Base-by-base conservation (phyloP, 1,140 invertebrate genomes). In the Zaprionus gabonicus region DNA sequence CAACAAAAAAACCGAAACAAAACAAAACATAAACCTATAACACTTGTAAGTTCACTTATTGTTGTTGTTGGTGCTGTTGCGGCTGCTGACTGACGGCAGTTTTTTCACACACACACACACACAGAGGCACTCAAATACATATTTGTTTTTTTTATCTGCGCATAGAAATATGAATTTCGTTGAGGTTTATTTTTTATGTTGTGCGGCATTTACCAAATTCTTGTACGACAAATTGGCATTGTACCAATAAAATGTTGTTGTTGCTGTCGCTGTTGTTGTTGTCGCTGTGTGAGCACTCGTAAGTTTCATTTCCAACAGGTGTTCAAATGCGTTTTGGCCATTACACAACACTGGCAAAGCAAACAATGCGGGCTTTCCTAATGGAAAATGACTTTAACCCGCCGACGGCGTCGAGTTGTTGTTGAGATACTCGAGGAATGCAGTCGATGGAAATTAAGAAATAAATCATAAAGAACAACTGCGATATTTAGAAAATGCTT, bases 181-280 rank as follows among this genome's bases (percentile, higher is more conserved):
- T 34, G 41, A 34, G 41, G 13, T 82, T 78, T 72, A 65, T 74
- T 69, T 58, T 58, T 41, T 66, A 38, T 78, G n/a, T 31, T 74
- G 13, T 55, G 70, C 76, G 55, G 56, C 73, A 76, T 71, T 65
- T 71, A 76, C 44, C 60, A 71, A 65, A 71, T 76, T 76, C 68
- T 76, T 76, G 68, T 75, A 75, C 72, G 53, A 76, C 73, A 76
- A 76, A 76, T 76, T 76, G 73, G 55, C 69, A 71, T 51, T 71
- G 71, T 57, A 65, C 51, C 70, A 64, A 66, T 72, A 72, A 66
- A 53, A 46, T 25, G 41, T 49, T 27, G 5, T 12, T 56, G 23
- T 38, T 63, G 49, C 25, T 56, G 23, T 38, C 53, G 49, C 25
- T 58, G 41, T 25, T 75, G 27, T 31, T 58, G 41, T 25, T 75